Percentiles rank a stretch among this genome's conserved stretches.
Evolutionary conservation across 2,797 vertebrate species (phyloP).

Genomic region (Emys orbicularis): DNA sequence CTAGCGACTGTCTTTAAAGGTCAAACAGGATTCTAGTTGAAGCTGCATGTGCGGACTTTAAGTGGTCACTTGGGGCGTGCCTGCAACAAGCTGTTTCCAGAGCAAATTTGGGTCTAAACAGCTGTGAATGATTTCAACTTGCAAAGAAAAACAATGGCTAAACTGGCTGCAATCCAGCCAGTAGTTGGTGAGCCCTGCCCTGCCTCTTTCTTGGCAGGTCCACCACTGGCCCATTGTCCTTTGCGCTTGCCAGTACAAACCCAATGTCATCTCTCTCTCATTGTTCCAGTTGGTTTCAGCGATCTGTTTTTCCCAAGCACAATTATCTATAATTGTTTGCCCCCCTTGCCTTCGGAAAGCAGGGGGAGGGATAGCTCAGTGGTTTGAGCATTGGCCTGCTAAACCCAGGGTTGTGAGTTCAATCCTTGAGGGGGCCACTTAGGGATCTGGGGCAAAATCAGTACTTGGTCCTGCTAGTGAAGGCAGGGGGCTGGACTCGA

Average conservation of each 20-base stretch:
- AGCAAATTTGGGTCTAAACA: background rate
- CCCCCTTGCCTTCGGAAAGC: too few species aligned
- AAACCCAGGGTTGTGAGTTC: too few species aligned
- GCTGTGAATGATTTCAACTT: background rate
- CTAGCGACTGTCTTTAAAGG: background rate
- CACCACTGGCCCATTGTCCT: background rate
- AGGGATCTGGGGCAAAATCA: too few species aligned
- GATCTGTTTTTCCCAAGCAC: constrained; percentile 6
- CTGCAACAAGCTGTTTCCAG: background rate
- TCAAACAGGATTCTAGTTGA: background rate
- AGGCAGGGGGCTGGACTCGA: too few species aligned
- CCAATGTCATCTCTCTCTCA: background rate
- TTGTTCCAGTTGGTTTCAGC: background rate
- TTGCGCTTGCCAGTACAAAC: background rate
- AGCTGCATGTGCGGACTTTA: background rate
- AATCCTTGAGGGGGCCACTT: too few species aligned
- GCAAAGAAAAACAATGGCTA: background rate
- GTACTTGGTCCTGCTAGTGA: too few species aligned
- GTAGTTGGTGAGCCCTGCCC: background rate
- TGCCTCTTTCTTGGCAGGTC: background rate
- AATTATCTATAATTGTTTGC: background rate
- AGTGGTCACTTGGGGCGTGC: constrained; percentile 22
- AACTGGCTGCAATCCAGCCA: background rate
- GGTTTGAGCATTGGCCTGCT: too few species aligned
- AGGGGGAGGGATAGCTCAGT: too few species aligned